Percentiles rank a stretch among this genome's conserved stretches.
Conservation (phyloP, 1,140 invertebrate genomes). For the Palaemon carinicauda region DNA sequence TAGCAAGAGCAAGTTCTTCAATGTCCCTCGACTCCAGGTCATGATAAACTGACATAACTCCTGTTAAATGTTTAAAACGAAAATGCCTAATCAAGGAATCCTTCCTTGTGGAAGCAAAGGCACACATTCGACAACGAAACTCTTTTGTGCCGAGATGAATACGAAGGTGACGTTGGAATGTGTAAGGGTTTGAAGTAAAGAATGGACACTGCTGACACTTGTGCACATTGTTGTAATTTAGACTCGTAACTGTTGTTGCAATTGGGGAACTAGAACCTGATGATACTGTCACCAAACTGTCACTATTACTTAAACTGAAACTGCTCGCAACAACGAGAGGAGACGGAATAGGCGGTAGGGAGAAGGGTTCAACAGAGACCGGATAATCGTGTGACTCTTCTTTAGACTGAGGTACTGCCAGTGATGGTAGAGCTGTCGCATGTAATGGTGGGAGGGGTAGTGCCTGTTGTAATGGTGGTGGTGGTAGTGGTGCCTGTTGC, state of each 20-base stretch:
- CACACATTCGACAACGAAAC: slow-evolving; percentile 45
- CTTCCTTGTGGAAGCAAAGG: slow-evolving; percentile 46
- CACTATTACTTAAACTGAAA: neutral
- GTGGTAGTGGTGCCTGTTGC: slow-evolving; percentile 11
- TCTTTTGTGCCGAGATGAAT: slow-evolving; percentile 55
- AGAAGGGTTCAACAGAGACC: neutral
- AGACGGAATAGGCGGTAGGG: neutral
- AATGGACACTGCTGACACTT: slow-evolving; percentile 48
- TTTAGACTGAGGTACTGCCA: neutral
- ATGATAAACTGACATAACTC: slow-evolving; percentile 47
- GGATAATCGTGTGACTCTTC: neutral
- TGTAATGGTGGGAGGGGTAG: neutral
- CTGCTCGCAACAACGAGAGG: neutral
- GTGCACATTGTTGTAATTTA: slow-evolving; percentile 34
- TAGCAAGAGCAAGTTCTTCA: slow-evolving; percentile 43
- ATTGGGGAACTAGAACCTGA: neutral
- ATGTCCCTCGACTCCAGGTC: slow-evolving; percentile 46
- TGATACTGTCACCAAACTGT: neutral
- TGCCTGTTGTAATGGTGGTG: slow-evolving; percentile 9
- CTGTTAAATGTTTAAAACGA: slow-evolving; percentile 48
- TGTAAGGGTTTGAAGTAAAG: slow-evolving; percentile 46
- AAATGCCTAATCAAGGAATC: slow-evolving; percentile 54
- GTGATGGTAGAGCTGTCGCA: neutral
- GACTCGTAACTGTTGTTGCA: neutral
- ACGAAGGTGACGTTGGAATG: slow-evolving; percentile 48